Conservation (phyloP, 2,888 invertebrate genomes). For the Pachliopta kotzebuea region DNA sequence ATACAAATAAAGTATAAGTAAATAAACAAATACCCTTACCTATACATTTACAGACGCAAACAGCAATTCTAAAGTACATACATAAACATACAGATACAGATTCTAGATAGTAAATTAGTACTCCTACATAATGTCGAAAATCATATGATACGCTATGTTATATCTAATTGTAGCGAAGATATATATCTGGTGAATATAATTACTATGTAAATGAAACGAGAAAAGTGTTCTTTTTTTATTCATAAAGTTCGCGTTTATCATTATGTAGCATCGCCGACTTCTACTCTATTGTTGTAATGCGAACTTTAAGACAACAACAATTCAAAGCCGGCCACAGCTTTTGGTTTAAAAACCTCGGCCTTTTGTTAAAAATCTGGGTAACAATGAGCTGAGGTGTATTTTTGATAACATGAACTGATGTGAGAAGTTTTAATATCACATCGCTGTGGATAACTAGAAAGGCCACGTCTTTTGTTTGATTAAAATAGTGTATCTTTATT, state of each 20-base stretch:
- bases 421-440: slow-evolving; percentile 32
- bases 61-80: no score
- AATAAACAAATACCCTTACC: no score
- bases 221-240: slow-evolving; percentile 24
- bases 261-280: slow-evolving; percentile 26
- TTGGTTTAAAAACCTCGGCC: slow-evolving; percentile 19
- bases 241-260: slow-evolving; percentile 28
- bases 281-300: slow-evolving; percentile 30
- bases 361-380: slow-evolving; percentile 9
- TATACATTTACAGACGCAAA: no score
- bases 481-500: slow-evolving; percentile 21
- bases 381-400: slow-evolving; percentile 13
- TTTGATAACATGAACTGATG: slow-evolving; percentile 23
- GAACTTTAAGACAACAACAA: slow-evolving; percentile 31
- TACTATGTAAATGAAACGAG: slow-evolving; percentile 27
- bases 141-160: slow-evolving; percentile 26
- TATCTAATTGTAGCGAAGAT: slow-evolving; percentile 21
- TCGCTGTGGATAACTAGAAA: slow-evolving; percentile 24
- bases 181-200: slow-evolving; percentile 14
- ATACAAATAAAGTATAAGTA: no score
- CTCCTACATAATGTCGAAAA: no score
- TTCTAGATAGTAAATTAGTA: no score
- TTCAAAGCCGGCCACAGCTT: slow-evolving; percentile 26
- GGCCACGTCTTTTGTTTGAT: slow-evolving; percentile 18
- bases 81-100: no score